These are phyloP conservation scores for Saturnia japonica DNA, from an alignment of 2,888 invertebrate species.

Conservation along the genomic window DNA sequence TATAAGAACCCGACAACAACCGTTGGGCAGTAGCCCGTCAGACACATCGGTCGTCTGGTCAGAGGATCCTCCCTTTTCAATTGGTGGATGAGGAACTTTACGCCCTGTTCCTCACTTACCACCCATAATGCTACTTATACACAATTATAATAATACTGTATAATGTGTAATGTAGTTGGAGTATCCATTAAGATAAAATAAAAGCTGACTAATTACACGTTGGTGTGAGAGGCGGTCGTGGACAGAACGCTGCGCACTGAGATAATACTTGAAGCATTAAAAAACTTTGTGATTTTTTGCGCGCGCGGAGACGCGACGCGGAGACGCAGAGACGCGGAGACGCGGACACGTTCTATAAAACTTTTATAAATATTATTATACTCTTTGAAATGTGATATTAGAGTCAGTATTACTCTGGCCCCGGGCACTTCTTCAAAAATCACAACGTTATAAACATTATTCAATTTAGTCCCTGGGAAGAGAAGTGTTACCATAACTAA, in stretches of 20 bases:
- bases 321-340: background rate
- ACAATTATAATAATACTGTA: too few relatives aligned
- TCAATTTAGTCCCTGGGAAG: background rate
- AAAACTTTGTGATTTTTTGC: constrained; percentile 9
- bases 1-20: too few relatives aligned
- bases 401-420: background rate
- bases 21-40: too few relatives aligned
- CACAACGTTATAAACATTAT: background rate
- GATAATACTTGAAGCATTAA: constrained; percentile 12
- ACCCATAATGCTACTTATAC: too few relatives aligned
- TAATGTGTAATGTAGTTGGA: too few relatives aligned
- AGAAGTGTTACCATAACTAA: too few relatives aligned
- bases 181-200: too few relatives aligned
- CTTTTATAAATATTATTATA: background rate
- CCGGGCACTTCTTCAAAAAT: background rate
- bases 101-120: too few relatives aligned
- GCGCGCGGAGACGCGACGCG: background rate
- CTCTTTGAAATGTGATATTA: background rate
- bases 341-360: background rate
- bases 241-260: constrained; percentile 6
- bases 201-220: background rate
- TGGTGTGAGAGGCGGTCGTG: background rate
- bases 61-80: too few relatives aligned
- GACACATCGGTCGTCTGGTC: too few relatives aligned
- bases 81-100: too few relatives aligned